Base-by-base conservation (phyloP, 2,797 vertebrate species). In the Notolepis coatsorum region DNA sequence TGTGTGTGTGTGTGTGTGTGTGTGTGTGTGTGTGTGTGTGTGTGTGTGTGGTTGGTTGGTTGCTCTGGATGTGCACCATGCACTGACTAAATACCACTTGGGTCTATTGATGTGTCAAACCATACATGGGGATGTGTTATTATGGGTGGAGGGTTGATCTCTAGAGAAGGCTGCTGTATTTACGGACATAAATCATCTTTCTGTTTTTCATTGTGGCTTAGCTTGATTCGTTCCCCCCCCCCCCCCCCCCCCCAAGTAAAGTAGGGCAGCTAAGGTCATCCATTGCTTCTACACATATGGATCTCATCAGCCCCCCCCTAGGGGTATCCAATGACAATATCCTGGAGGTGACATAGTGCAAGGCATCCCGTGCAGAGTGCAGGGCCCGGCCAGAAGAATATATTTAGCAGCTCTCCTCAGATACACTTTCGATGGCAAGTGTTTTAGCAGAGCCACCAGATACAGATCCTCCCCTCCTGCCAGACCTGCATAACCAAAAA, bases 331-430 rank as follows among this genome's bases (percentile, higher is more conserved):
- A 33, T 89, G 77, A 85, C 85, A 75, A 37, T 59, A 65, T 79
- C 58, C 75, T 68, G 57, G 61, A 73, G 81, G 73, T 81, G 79
- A 84, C 70, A 71, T 38, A 67, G 64, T 62, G 58, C 47, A 54
- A 53, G 65, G 67, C 64, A 82, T 75, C 80, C 69, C 73, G 63
- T 61, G 47, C 50, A 20, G 58, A 56, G 46, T 54, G 63, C 69
- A 61, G 65, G 63, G 66, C 62, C 17, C 23, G 63, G 77, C 5
- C 27, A 47, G 65, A 73, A 69, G 79, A 85, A 68, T 93, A 93
- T 93, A 91, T 93, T 91, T 93, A 94, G 93, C 82, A 63, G 51
- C 69, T 81, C 68, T 82, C 55, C 70, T 80, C 55, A 83, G 82
- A 80, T 82, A 70, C 72, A 61, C 82, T 90, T 84, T 79, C 90